Evolutionary conservation across 2,113 vertebrate species (phyloP).

Genomic region (Crotalus horridus): DNA sequence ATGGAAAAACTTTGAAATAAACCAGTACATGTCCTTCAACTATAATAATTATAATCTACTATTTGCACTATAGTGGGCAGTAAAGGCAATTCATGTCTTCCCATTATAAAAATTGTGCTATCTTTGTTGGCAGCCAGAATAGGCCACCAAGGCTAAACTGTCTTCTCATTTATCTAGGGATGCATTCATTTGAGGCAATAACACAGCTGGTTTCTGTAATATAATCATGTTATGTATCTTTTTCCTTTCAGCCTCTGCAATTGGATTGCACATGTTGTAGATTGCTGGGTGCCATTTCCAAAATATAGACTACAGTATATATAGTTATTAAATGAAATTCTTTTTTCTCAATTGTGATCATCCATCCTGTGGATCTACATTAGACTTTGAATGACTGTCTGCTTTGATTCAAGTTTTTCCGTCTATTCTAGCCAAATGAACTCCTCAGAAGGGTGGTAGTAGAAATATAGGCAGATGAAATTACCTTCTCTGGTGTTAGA

Average conservation of each 20-base stretch:
- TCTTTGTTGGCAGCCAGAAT: background rate
- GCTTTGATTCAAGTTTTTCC: too few species aligned
- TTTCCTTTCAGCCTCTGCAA: background rate
- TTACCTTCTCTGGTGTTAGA: background rate
- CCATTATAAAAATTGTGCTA: background rate
- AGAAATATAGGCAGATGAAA: background rate
- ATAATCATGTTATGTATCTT: background rate
- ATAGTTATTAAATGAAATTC: background rate
- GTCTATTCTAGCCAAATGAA: background rate
- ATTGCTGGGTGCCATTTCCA: background rate
- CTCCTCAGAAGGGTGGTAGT: background rate
- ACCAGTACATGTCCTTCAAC: background rate
- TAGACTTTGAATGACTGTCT: background rate
- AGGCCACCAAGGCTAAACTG: background rate
- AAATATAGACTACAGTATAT: background rate
- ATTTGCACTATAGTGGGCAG: background rate
- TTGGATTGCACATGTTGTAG: background rate
- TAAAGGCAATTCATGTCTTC: background rate
- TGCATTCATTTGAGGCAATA: background rate
- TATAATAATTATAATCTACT: constrained; percentile 5
- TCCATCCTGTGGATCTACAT: background rate
- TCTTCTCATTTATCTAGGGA: background rate
- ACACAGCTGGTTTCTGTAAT: background rate
- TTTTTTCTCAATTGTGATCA: background rate
- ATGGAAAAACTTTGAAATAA: background rate